Base-by-base conservation (phyloP, 2,888 invertebrate species). In the Mimas tiliae region DNA sequence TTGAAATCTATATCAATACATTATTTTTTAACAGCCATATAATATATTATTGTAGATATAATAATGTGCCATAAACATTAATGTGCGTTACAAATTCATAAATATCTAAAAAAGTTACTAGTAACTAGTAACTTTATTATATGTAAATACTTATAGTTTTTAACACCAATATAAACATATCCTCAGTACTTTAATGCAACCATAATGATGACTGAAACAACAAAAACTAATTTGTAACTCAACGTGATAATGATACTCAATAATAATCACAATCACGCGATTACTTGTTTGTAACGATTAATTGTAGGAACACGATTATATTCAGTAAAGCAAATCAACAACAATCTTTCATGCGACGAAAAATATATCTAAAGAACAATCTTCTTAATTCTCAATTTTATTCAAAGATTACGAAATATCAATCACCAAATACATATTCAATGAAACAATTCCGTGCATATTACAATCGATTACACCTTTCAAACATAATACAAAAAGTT, bases 391-490 rank as follows among this genome's bases (percentile, higher is more conserved):
- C 38, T 38, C 4, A 11, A 33, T 16, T 55, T 55, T 34, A 55
- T 42, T 21, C 19, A 42, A 11, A 7, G 38, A 42, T 58, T 42
- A 42, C 42, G 58, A 42, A 58, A 58, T 38, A 42, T 42, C 58
- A 19, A 42, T 42, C 42, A 58, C 11, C 58, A 16, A 42, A 42
- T 58, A 38, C 12, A 58, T 42, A 42, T 42, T 58, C 58, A 58
- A 19, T 42, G 19, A 42, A 58, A 58, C 58, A 58, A 58, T 42
- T 19, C 6, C 11, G 58, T 19, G 4, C 6, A 38, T 42, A 58
- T 58, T 42, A 58, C 19, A 19, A 38, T 42, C 42, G 19, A 58
- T 58, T 58, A 42, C 42, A 19, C 42, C 58, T 58, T 42, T 58
- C 19, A 19, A 58, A 50, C 16, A 58, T 58, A 42, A 42, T 42